Base-by-base conservation (phyloP, 2,888 invertebrate species). In the Lochmaea crataegi region DNA sequence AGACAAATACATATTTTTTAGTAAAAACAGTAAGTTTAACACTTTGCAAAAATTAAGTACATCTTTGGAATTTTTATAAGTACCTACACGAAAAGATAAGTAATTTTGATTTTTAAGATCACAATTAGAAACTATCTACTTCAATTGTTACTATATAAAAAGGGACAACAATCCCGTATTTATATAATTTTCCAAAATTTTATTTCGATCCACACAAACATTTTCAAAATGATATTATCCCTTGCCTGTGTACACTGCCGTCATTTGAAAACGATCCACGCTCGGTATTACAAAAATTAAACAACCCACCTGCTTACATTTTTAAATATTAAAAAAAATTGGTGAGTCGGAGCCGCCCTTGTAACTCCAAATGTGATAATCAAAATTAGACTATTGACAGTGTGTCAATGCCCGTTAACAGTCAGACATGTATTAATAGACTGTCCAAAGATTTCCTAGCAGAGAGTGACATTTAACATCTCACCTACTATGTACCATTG, bases 101-200 rank as follows among this genome's bases (percentile, higher is more conserved):
- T 18, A 10, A 18, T 53, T 53, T 18, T 18, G 18, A 53, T 53
- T 18, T 53, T 53, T 10, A 53, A 53, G 48, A 48, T 48, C 48
- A 48, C 48, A 48, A 48, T 48, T 38, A 48, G n/a, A 53, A 53
- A 53, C 18, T 53, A 53, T 53, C 53, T 16, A 48, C n/a, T 48
- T 48, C 7, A 48, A 45, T 14, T 45, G 45, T 38, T 38, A 32
- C 32, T 32, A 32, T 32, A 5, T 32, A 32, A 32, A 32, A 32
- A 32, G 5, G 32, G 22, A 22, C 1, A 22, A 22, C 22, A 12
- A 45, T 45, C 11, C 45, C 14, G 14, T 45, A 45, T 10, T 45
- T 45, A 48, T 48, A 48, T 48, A 48, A 48, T 48, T 48, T n/a
- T 48, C 48, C n/a, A 48, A 48, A 48, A n/a, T 48, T 48, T n/a